These are phyloP conservation scores for Agrotis puta DNA, from an alignment of 2,888 invertebrate genomes.

Conservation along the genomic window DNA sequence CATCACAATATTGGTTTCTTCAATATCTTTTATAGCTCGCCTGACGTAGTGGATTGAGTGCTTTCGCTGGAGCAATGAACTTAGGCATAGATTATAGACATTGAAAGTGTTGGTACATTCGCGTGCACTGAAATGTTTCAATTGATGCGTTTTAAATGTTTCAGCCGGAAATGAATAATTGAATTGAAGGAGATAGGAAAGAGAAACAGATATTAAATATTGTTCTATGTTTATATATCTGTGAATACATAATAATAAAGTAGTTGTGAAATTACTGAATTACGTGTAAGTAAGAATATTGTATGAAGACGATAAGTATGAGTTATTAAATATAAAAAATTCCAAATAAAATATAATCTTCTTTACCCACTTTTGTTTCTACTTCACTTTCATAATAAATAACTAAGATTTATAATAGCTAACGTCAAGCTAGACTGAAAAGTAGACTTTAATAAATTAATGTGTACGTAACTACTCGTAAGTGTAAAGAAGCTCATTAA, in stretches of 20 bases:
- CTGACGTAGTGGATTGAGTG: conserved; percentile 37
- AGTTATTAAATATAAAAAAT: neutral
- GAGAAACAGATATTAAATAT: no score
- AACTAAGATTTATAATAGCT: conserved; percentile 23
- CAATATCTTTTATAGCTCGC: conserved; percentile 46
- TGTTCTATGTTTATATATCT: neutral
- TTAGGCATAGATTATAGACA: conserved; percentile 28
- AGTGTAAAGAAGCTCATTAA: conserved; percentile 49
- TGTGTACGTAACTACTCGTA: conserved; percentile 39
- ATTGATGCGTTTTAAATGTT: conserved; percentile 5
- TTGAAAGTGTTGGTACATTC: conserved; percentile 38
- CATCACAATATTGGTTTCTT: conserved; percentile 53
- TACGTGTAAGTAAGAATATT: no score
- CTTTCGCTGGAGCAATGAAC: conserved; percentile 60
- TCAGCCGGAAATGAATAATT: conserved; percentile 8
- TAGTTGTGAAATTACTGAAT: no score
- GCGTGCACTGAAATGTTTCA: conserved; percentile 18
- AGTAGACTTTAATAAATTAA: conserved; percentile 46
- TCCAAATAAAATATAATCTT: neutral
- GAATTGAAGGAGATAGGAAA: no score
- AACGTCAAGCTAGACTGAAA: conserved; percentile 19
- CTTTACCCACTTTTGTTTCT: conserved; percentile 1
- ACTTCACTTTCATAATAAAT: conserved; percentile 44
- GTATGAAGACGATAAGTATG: neutral
- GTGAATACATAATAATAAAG: no score